A percentile compares a stretch with the other conserved stretches of the same genome.
Evolutionary conservation across 2,888 invertebrate genomes (phyloP).

Genomic region (Drosophila phalerata): DNA sequence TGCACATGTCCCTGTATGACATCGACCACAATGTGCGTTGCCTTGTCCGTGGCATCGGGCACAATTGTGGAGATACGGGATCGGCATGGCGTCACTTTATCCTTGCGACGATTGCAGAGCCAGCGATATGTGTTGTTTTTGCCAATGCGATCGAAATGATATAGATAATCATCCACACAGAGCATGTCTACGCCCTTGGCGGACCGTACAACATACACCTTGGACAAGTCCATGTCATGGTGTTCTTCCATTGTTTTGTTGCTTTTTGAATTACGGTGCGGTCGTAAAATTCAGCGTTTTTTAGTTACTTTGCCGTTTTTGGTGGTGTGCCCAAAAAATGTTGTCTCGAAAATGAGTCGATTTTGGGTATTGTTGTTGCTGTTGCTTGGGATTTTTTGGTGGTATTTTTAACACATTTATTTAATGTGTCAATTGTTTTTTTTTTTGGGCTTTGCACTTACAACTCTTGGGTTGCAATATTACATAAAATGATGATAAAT

Average conservation of each 20-base stretch:
- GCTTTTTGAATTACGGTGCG: slow-evolving; percentile 45
- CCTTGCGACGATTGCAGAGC: slow-evolving; percentile 81
- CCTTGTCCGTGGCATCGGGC: slow-evolving; percentile 63
- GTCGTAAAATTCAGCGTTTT: slow-evolving; percentile 63
- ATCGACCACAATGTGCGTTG: slow-evolving; percentile 71
- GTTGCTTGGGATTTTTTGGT: slow-evolving; percentile 73
- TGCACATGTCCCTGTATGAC: slow-evolving; percentile 73
- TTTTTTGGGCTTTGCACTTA: neutral
- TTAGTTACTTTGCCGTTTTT: slow-evolving; percentile 56
- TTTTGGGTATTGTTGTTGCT: slow-evolving; percentile 49
- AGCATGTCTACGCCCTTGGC: slow-evolving; percentile 83
- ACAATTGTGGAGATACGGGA: slow-evolving; percentile 77
- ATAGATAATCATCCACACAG: slow-evolving; percentile 79
- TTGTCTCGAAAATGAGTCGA: slow-evolving; percentile 63
- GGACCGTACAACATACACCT: slow-evolving; percentile 78
- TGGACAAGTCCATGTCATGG: slow-evolving; percentile 65
- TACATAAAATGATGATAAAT: slow-evolving; percentile 21
- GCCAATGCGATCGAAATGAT: slow-evolving; percentile 80
- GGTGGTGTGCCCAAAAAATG: slow-evolving; percentile 70
- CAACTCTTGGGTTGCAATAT: neutral
- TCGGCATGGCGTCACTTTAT: slow-evolving; percentile 72
- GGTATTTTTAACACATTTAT: slow-evolving; percentile 57
- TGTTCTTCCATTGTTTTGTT: slow-evolving; percentile 55
- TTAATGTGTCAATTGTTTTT: slow-evolving; percentile 38
- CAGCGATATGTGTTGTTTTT: slow-evolving; percentile 78